Evolutionary conservation across 2,797 vertebrate genomes (phyloP), one percentile per base, ranked within the genome.

Genomic region (Fringilla coelebs): DNA sequence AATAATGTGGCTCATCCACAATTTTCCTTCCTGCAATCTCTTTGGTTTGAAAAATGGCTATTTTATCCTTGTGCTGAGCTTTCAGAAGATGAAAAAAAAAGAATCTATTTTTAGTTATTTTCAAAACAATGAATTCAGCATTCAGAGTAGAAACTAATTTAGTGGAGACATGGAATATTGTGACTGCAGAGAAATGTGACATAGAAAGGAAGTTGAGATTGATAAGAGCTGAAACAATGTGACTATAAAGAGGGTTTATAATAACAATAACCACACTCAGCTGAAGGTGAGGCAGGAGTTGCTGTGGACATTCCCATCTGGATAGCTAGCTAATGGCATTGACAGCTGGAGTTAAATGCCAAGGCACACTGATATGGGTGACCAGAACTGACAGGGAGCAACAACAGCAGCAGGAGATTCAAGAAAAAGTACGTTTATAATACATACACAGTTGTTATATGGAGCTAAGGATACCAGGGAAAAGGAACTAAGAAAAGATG

Each of bases 221-320:
- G 61, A 75, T 78, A 70, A 7, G 48, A 88, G 73, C 52, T 65
- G 61, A 92, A 93, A 92, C 62, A 88, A 90, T 77, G 36, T 84
- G 46, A 87, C 45, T 77, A 55, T 15, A 38, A 73, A 67, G 29
- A 46, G 49, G 74, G 75, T 74, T 93, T 85, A 77, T 84, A 83
- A 85, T 88, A 71, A 92, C 66, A 71, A 89, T 57, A 90, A 71
- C 19, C 49, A 88, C 74, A 29, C 38, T 83, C 41, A 80, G 57
- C 26, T 93, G 85, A 95, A 89, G 85, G 55, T 93, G 93, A 92
- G 66, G 68, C 51, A 54, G 58, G 77, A 83, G 63, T 11, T 93
- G 72, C 72, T 9, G 19, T 70, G 72, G 70, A 54, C 72, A 65
- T 85, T 90, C 68, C 72, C 72, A 79, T 54, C 72, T 40, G 20